These are phyloP conservation scores for Cyclargus thomasi DNA, from an alignment of 1,140 invertebrate genomes.

Conservation along the genomic window DNA sequence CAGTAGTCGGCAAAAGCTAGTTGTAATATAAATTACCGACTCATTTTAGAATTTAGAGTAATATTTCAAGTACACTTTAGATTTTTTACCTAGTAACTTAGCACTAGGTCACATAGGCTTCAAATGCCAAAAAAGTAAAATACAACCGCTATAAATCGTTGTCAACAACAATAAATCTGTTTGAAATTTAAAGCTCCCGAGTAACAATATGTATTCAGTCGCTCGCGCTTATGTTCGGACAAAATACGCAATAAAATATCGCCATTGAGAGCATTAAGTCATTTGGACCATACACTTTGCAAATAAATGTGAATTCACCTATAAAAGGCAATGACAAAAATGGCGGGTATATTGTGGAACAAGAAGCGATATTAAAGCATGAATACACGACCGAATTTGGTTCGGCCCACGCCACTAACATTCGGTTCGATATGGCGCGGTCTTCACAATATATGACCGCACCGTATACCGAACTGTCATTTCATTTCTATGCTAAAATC, in stretches of 20 bases:
- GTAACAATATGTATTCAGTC: not conserved
- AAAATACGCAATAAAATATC: conserved; percentile 14
- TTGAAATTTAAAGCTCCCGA: conserved; percentile 3
- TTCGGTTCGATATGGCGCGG: too few species aligned
- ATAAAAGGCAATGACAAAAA: conserved; percentile 4
- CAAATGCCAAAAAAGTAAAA: not conserved
- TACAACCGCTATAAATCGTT: not conserved
- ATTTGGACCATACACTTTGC: not conserved
- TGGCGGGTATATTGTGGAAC: conserved; percentile 1
- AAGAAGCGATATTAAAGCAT: not conserved
- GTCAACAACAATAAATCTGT: not conserved
- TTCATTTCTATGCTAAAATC: too few species aligned
- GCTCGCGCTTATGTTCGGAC: not conserved
- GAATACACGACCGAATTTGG: too few species aligned
- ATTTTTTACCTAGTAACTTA: not conserved
- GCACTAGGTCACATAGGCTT: not conserved
- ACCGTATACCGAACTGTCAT: too few species aligned
- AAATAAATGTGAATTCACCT: conserved; percentile 5
- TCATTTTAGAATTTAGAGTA: too few species aligned
- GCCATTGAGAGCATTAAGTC: conserved; percentile 1
- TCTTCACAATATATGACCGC: too few species aligned
- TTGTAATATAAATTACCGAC: too few species aligned
- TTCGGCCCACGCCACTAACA: too few species aligned
- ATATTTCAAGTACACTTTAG: not conserved
- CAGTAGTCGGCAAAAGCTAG: too few species aligned